A percentile compares a stretch with the other conserved stretches of the same genome.
These are phyloP conservation scores for Melipona bicolor DNA, from an alignment of 2,888 invertebrate species.

Conservation along the genomic window DNA sequence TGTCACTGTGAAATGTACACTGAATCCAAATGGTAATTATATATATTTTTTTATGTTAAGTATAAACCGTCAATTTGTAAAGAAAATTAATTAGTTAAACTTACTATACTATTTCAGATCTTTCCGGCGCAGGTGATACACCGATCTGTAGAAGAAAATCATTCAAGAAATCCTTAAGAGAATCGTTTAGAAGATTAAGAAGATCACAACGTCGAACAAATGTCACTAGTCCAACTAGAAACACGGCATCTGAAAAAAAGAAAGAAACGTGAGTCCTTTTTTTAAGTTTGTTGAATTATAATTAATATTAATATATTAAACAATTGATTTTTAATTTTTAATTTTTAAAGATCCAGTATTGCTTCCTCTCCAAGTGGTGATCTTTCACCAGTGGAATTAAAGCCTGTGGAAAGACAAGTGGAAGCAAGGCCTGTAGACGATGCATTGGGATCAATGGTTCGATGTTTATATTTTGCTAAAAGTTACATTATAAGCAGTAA, in stretches of 20 bases:
- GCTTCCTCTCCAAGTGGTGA: conserved; percentile 80
- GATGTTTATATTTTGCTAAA: conserved; percentile 96
- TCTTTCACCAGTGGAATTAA: conserved; percentile 88
- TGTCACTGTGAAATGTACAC: conserved; percentile 94
- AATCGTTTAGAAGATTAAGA: conserved; percentile 97
- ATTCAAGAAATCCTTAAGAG: conserved; percentile 98
- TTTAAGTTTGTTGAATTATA: not conserved
- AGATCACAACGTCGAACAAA: conserved; percentile 89
- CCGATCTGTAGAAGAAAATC: conserved; percentile 97
- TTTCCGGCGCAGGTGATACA: conserved; percentile 95
- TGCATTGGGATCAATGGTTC: conserved; percentile 96
- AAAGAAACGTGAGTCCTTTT: conserved; percentile 76
- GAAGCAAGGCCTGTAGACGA: conserved; percentile 96
- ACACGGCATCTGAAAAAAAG: conserved; percentile 84
- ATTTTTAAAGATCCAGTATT: conserved; percentile 65
- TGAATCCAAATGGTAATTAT: conserved; percentile 93
- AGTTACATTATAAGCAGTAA: conserved; percentile 96
- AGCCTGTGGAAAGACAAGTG: conserved; percentile 96
- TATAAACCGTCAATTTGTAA: no score
- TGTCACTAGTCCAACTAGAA: conserved; percentile 84
- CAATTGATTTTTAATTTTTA: not conserved
- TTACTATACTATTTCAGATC: conserved; percentile 86
- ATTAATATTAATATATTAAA: not conserved
- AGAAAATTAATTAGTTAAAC: not conserved
- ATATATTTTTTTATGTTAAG: not conserved